Conservation (phyloP, 2,888 invertebrate species). For the Lissocephala sabroskyi region DNA sequence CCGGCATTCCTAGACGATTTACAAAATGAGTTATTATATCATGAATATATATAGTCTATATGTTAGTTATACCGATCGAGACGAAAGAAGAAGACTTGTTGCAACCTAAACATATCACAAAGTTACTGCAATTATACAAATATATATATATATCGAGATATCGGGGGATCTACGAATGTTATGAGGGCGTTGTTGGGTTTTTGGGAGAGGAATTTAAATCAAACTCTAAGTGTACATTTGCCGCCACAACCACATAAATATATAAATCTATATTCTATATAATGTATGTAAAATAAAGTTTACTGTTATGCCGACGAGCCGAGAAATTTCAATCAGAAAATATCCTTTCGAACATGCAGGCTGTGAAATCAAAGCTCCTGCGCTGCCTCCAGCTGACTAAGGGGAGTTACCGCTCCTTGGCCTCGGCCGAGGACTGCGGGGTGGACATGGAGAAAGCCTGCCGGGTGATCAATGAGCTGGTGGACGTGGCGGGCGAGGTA, state of each 20-base stretch:
- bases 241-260: conserved; percentile 11
- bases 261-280: conserved; percentile 33
- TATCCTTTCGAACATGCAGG: too few species aligned
- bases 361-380: not conserved
- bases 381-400: too few species aligned
- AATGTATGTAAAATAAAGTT: conserved; percentile 49
- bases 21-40: too few species aligned
- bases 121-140: conserved; percentile 39
- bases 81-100: conserved; percentile 61
- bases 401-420: not conserved
- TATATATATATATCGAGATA: not conserved
- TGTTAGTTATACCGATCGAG: conserved; percentile 16
- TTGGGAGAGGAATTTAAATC: conserved; percentile 15
- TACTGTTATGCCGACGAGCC: conserved; percentile 42
- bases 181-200: conserved; percentile 26
- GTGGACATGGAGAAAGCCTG: conserved; percentile 76
- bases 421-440: not conserved
- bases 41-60: too few species aligned
- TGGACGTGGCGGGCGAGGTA: conserved; percentile 80
- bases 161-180: too few species aligned
- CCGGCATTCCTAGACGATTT: conserved; percentile 46
- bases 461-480: conserved; percentile 76
- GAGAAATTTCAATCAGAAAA: too few species aligned
- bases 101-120: conserved; percentile 72
- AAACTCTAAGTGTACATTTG: conserved; percentile 1